Evolutionary conservation across 2,888 invertebrate species (phyloP), one percentile per base, ranked within the genome.

Genomic region (Sminthurides aquaticus): DNA sequence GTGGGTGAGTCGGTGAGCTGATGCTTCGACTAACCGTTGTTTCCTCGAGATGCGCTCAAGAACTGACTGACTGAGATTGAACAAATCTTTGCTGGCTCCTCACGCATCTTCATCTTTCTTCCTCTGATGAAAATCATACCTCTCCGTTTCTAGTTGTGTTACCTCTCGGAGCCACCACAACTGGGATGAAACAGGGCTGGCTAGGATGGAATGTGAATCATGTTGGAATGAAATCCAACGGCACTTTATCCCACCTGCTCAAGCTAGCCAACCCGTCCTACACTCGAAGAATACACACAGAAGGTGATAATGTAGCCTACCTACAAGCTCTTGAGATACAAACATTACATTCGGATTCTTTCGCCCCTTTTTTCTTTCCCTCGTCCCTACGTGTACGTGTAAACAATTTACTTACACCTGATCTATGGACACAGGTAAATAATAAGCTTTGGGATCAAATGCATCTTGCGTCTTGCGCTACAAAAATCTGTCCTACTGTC

Each of bases 181-280:
- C 8, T 18, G 8, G 11, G 18, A 43, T 8, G 20, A 22, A 52
- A 52, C 52, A 52, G 20, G 22, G 52, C 5, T 15, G 52, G 15
- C 52, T 22, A 18, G 52, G 20, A 15, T 52, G 24, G 63, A 49
- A 57, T 63, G 63, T 49, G 34, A 63, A 58, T 49, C 48, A 57
- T 49, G 57, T 27, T 57, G 43, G 52, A 57, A 62, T 57, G 48
- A 49, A 57, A 58, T 57, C 28, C 63, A 63, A 63, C 63, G 63
- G 63, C 25, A 63, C 63, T 63, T 63, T 63, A 55, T 56, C 27
- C 58, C 25, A 34, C 43, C 43, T 34, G 43, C 15, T 34, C 43
- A 34, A 34, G 43, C 8, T 5, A 34, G 15, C 43, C 15, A 34
- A 34, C 43, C 43, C 43, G 43, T 34, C 43, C 15, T 34, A 15